Conservation (phyloP, 2,113 vertebrate genomes). For the Dendrocopos noguchii region DNA sequence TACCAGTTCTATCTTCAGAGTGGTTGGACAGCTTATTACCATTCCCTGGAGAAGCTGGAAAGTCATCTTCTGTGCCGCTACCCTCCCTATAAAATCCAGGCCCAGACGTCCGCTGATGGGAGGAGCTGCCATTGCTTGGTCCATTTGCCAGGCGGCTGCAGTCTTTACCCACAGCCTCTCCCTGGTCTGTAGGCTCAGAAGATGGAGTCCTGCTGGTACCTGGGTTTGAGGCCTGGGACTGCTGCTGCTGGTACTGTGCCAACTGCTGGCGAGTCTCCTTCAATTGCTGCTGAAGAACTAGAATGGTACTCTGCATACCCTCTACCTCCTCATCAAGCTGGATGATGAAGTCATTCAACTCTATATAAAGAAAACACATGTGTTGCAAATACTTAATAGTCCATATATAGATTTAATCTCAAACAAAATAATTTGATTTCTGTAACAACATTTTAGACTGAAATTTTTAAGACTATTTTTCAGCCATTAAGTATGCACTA, state of each 20-base stretch:
- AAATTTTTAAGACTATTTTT: not conserved
- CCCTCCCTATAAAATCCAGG: slow-evolving; percentile 93
- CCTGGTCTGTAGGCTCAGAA: slow-evolving; percentile 80
- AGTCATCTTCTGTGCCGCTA: slow-evolving; percentile 91
- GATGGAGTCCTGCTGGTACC: slow-evolving; percentile 90
- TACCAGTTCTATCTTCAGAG: slow-evolving; percentile 92
- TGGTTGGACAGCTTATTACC: slow-evolving; percentile 95
- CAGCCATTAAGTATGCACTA: not conserved
- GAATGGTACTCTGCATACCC: slow-evolving; percentile 99
- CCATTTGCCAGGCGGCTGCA: slow-evolving; percentile 94
- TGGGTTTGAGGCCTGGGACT: slow-evolving; percentile 75
- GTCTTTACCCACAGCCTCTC: slow-evolving; percentile 86
- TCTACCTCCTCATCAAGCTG: slow-evolving; percentile 99
- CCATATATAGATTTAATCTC: not conserved
- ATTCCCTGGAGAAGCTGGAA: slow-evolving; percentile 89
- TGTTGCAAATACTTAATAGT: slow-evolving; percentile 67
- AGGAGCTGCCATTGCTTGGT: slow-evolving; percentile 92
- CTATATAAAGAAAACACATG: slow-evolving; percentile 78
- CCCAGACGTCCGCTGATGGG: slow-evolving; percentile 87
- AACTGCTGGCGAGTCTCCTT: slow-evolving; percentile 93
- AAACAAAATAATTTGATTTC: not conserved
- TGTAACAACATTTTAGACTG: not conserved
- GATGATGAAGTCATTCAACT: slow-evolving; percentile 99
- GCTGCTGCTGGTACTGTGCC: slow-evolving; percentile 86
- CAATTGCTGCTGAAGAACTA: slow-evolving; percentile 96